Evolutionary conservation across 2,888 invertebrate genomes (phyloP), one percentile per base, ranked within the genome.

Genomic region (Standfussiana lucernea): DNA sequence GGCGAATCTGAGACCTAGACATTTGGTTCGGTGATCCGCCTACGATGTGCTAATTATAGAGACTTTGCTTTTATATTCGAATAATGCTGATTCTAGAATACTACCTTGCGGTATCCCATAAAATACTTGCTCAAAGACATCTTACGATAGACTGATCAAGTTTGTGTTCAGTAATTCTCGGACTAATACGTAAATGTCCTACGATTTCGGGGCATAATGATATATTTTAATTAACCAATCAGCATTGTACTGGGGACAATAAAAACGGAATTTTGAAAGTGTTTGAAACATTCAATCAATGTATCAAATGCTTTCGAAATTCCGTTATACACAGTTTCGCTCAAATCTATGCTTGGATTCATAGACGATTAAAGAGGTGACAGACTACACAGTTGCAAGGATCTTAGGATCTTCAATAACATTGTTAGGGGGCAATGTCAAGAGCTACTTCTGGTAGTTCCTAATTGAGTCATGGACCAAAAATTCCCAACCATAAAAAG

Each of bases 71-170:
- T 13, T 15, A 7, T 15, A 56, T 56, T 8, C n/a, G 13, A 64
- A 35, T 7, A 71, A n/a, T 7, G n/a, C 4, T n/a, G 47, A 50
- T 11, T 66, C 53, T 32, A 66, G n/a, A 50, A 66, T 72, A 18
- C n/a, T 42, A 42, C 72, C 72, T 53, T 53, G 72, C 7, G 32
- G 72, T 42, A 72, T 7, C 11, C 72, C 40, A 18, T 66, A 28
- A 18, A 32, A 53, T 35, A 8, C 5, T 13, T 45, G 2, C 7
- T 47, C 2, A 32, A 21, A 13, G 32, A 24, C 13, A 7, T 7
- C 32, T 21, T 18, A 21, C 21, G 7, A 21, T 6, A 35, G 21
- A 61, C 0, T 61, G 3, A 24, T 35, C 53, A 28, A 56, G 15
- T 28, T 28, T 28, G 28, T 28, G 15, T 15, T 56, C 56, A 15